Conservation (phyloP, 2,113 vertebrate genomes). For the Castor canadensis region DNA sequence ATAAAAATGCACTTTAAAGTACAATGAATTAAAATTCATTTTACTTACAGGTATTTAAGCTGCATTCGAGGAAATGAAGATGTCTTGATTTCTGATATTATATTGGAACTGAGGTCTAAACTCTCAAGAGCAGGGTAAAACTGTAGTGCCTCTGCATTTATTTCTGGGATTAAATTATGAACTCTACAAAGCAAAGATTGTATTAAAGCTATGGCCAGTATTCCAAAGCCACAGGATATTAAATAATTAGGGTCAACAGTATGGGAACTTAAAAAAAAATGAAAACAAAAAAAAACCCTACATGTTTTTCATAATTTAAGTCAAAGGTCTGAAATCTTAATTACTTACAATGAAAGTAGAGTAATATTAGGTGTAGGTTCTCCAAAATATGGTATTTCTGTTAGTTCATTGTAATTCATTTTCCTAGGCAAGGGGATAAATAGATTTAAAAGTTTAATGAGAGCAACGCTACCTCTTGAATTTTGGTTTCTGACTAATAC, state of each 20-base stretch:
- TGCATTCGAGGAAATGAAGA: constrained; percentile 89
- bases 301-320: constrained; percentile 44
- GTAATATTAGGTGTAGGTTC: constrained; percentile 93
- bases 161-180: constrained; percentile 87
- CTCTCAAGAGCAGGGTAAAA: constrained; percentile 87
- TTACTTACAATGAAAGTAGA: constrained; percentile 93
- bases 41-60: constrained; percentile 89
- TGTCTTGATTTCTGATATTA: constrained; percentile 89
- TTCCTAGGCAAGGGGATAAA: constrained; percentile 85
- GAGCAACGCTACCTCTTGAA: constrained; percentile 17
- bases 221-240: constrained; percentile 25
- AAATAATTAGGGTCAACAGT: neutral
- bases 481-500: constrained; percentile 50
- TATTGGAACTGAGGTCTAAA: constrained; percentile 90
- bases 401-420: constrained; percentile 97
- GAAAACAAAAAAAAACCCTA: neutral
- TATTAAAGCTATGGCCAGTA: neutral
- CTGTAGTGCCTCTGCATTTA: constrained; percentile 86
- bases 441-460: constrained; percentile 41
- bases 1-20: constrained; percentile 10
- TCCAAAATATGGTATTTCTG: constrained; percentile 92
- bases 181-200: constrained; percentile 82
- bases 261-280: neutral
- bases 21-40: neutral
- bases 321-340: constrained; percentile 54